These are phyloP conservation scores for Chionomys nivalis DNA, from an alignment of 2,113 vertebrate genomes.

Conservation along the genomic window DNA sequence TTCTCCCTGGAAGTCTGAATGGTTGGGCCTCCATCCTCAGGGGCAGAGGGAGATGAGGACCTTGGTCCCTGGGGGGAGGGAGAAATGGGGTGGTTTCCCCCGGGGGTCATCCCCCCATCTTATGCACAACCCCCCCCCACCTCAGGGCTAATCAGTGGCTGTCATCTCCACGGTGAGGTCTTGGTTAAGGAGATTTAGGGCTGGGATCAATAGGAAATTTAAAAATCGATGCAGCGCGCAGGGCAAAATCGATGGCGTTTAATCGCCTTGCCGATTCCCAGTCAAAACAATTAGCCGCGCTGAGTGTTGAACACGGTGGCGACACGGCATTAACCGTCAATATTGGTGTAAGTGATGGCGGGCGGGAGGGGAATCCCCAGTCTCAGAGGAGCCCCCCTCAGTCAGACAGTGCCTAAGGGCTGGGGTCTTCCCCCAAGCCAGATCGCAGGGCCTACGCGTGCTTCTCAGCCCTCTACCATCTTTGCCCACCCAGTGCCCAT, in stretches of 20 bases:
- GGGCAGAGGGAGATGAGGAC: not conserved
- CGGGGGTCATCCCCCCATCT: slow-evolving; percentile 3
- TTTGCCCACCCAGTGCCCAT: not conserved
- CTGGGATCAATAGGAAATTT: slow-evolving; percentile 97
- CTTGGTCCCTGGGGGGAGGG: not conserved
- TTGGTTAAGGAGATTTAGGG: slow-evolving; percentile 95
- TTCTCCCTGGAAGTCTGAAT: not conserved
- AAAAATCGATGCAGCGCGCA: slow-evolving; percentile 98
- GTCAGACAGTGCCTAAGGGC: not conserved
- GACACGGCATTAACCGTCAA: slow-evolving; percentile 85
- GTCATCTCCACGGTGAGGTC: slow-evolving; percentile 87
- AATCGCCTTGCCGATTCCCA: slow-evolving; percentile 97
- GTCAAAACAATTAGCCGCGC: slow-evolving; percentile 98
- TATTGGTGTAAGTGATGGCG: slow-evolving; percentile 84
- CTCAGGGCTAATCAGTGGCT: slow-evolving; percentile 86
- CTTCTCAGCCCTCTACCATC: not conserved
- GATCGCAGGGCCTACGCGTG: not conserved
- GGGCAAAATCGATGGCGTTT: slow-evolving; percentile 97
- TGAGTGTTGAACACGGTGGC: slow-evolving; percentile 94
- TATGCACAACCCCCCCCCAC: not conserved
- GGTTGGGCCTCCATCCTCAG: not conserved
- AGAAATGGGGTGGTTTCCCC: slow-evolving; percentile 28
- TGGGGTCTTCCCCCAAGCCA: slow-evolving; percentile 48
- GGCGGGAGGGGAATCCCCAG: slow-evolving; percentile 74
- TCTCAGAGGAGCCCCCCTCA: slow-evolving; percentile 8